phyloP scores from a whole-genome alignment of 2,113 vertebrate genomes.

The Monopterus albus region DNA sequence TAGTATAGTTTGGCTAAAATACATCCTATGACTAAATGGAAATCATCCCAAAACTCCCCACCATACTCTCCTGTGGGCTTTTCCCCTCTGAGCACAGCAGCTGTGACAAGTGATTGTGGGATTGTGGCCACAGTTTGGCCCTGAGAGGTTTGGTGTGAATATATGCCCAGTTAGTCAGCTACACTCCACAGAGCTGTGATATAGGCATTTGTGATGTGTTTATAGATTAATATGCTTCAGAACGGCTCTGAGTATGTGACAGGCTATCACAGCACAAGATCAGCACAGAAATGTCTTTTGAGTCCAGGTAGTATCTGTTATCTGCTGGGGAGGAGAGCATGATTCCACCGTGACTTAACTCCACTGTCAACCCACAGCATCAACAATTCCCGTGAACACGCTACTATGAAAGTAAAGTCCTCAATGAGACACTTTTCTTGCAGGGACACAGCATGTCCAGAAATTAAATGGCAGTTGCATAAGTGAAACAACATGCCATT shows the following conservation, averaged over 20 bases:
- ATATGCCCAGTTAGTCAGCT: background rate
- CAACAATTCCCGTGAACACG: background rate
- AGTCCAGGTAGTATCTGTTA: no score
- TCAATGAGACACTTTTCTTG: background rate
- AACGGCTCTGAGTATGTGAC: no score
- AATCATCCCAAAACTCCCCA: slow-evolving; percentile 22
- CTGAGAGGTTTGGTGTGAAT: background rate
- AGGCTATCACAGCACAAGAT: no score
- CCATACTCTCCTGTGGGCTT: slow-evolving; percentile 64
- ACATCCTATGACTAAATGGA: slow-evolving; percentile 39
- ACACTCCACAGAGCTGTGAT: no score
- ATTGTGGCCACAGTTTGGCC: slow-evolving; percentile 49
- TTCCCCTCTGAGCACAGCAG: slow-evolving; percentile 73
- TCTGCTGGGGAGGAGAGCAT: no score
- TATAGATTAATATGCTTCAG: no score
- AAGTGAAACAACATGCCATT: no score
- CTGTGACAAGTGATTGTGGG: slow-evolving; percentile 60
- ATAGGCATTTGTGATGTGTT: no score
- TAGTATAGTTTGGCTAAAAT: background rate
- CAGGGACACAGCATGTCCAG: background rate
- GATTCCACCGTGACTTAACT: no score
- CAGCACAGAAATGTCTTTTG: no score
- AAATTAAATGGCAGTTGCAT: no score
- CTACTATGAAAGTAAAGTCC: slow-evolving; percentile 19
- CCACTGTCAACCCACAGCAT: background rate